Conservation (phyloP, 1,140 invertebrate genomes). For the Pachypeltis micranthus region DNA sequence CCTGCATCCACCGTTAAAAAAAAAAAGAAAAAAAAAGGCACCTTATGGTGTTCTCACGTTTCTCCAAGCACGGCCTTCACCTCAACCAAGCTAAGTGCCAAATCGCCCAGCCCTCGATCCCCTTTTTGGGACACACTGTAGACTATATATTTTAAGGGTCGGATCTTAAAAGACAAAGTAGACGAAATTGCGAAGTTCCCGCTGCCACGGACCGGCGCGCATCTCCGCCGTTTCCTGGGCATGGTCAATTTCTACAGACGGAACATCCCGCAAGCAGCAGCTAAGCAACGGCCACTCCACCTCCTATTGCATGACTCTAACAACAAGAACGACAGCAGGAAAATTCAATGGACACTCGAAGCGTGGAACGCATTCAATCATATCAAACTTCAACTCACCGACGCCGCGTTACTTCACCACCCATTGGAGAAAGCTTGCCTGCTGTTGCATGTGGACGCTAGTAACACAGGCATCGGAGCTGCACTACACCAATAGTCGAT, state of each 20-base stretch:
- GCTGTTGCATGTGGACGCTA: constrained; percentile 30
- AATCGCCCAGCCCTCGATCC: too few relatives aligned
- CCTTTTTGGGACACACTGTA: too few relatives aligned
- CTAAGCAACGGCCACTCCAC: constrained; percentile 25
- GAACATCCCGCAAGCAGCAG: constrained; percentile 28
- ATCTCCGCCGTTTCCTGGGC: constrained; percentile 30
- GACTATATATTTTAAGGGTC: too few relatives aligned
- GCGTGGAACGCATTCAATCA: constrained; percentile 22
- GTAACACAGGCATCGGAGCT: constrained; percentile 31
- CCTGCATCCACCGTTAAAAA: too few relatives aligned
- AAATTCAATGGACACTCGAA: constrained; percentile 26
- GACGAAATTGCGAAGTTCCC: too few relatives aligned
- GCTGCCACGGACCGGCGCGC: constrained; percentile 25
- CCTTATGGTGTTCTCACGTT: too few relatives aligned
- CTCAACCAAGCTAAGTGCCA: too few relatives aligned
- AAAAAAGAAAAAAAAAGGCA: too few relatives aligned
- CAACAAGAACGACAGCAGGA: constrained; percentile 23
- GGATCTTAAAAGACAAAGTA: too few relatives aligned
- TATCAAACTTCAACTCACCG: constrained; percentile 25
- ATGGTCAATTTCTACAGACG: constrained; percentile 32
- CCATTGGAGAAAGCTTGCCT: constrained; percentile 20
- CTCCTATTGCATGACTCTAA: constrained; percentile 15
- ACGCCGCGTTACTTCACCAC: constrained; percentile 25
- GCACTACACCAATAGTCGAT: constrained; percentile 30
- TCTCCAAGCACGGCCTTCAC: too few relatives aligned